A percentile compares a stretch with the other conserved stretches of the same genome.
phyloP scores from a whole-genome alignment of 2,113 vertebrate genomes.

The Mus pahari region DNA sequence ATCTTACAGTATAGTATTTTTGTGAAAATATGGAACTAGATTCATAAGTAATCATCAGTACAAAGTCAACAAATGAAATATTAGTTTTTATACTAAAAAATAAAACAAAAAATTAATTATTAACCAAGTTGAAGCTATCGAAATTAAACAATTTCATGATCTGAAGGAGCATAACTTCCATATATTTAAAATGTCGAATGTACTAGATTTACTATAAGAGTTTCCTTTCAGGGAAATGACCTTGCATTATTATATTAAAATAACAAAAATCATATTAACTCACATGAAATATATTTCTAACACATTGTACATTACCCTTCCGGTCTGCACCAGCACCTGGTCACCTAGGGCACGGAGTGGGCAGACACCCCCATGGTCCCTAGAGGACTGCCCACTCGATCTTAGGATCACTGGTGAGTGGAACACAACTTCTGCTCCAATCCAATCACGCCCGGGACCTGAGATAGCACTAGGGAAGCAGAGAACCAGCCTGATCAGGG shows the following conservation, averaged over 20 bases:
- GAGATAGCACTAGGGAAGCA: too few relatives aligned
- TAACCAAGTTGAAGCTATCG: conserved; percentile 28
- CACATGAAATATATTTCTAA: background rate
- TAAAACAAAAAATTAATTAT: background rate
- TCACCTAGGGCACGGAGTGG: too few relatives aligned
- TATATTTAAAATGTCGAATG: conserved; percentile 58
- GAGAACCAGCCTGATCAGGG: too few relatives aligned
- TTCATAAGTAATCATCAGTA: background rate
- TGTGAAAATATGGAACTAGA: background rate
- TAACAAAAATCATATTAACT: background rate
- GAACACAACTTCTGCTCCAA: too few relatives aligned
- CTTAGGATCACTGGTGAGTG: too few relatives aligned
- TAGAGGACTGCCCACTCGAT: too few relatives aligned
- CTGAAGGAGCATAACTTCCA: background rate
- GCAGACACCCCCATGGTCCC: too few relatives aligned
- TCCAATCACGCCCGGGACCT: too few relatives aligned
- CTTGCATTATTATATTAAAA: background rate
- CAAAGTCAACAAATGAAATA: background rate
- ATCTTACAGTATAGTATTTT: background rate
- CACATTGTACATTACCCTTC: background rate
- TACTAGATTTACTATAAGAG: conserved; percentile 59
- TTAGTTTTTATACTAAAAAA: background rate
- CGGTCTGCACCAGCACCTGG: too few relatives aligned
- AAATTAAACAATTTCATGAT: conserved; percentile 34
- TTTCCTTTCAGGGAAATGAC: background rate